These are phyloP conservation scores for Microtus montanus DNA, from an alignment of 2,113 vertebrate species.

Conservation along the genomic window DNA sequence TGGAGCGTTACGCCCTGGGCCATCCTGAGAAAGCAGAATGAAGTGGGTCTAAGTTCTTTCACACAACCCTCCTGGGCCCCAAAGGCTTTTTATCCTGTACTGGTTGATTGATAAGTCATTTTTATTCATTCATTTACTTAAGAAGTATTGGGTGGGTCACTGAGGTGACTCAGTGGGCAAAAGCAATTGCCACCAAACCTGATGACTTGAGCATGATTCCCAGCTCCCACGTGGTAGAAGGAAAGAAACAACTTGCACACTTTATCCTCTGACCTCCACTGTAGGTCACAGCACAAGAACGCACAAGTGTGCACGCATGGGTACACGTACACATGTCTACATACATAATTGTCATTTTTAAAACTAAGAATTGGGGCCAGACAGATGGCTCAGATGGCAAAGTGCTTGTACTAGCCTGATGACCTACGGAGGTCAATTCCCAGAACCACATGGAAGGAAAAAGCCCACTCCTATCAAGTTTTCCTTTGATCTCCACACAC, in stretches of 20 bases:
- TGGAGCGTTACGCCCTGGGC: not conserved
- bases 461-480: not conserved
- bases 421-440: not conserved
- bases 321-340: not conserved
- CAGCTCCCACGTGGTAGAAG: not conserved
- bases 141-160: not conserved
- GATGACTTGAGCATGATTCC: not conserved
- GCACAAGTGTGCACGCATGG: not conserved
- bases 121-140: slow-evolving; percentile 1
- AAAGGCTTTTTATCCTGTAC: not conserved
- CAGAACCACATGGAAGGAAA: not conserved
- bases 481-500: not conserved
- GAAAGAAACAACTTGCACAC: not conserved
- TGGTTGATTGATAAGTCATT: not conserved
- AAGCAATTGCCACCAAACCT: not conserved
- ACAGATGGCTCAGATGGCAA: not conserved
- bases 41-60: not conserved
- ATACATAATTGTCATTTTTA: not conserved
- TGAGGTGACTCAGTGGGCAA: not conserved
- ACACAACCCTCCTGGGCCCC: not conserved
- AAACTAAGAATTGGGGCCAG: not conserved
- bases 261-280: not conserved
- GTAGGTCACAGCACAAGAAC: not conserved
- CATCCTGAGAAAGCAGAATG: not conserved
- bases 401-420: not conserved